Conservation (phyloP, 2,113 vertebrate species). For the Chionis minor region DNA sequence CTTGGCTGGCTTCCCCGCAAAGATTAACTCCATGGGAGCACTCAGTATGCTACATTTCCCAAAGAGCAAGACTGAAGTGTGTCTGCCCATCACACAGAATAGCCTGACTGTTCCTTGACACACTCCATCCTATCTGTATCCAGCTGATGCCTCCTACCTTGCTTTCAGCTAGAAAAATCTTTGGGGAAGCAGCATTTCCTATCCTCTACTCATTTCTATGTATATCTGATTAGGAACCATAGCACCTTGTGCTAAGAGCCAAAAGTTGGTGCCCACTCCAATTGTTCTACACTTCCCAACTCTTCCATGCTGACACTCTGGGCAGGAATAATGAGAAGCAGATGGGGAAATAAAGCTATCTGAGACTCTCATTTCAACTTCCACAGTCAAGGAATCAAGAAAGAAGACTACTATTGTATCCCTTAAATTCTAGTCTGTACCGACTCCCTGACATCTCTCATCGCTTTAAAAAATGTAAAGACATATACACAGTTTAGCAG, state of each 20-base stretch:
- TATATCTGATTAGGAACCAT: not conserved
- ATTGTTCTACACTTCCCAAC: not conserved
- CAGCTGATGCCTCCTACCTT: not conserved
- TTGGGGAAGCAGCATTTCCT: not conserved
- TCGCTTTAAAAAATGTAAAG: not conserved
- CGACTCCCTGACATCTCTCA: not conserved
- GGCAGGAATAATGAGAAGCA: not conserved
- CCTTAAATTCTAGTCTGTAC: not conserved
- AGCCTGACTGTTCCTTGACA: not conserved
- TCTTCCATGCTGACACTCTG: not conserved
- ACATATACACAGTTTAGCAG: not conserved
- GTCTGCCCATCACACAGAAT: not conserved
- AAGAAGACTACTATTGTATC: not conserved
- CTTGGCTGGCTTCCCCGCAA: not conserved
- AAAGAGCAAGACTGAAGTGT: not conserved
- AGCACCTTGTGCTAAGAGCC: not conserved
- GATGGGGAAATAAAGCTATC: not conserved
- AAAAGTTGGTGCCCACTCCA: not conserved
- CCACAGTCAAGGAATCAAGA: not conserved
- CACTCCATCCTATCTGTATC: not conserved
- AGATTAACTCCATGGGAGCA: not conserved
- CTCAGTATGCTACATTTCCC: not conserved
- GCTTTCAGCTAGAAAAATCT: not conserved
- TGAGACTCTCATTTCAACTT: not conserved
- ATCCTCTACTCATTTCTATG: not conserved